Conservation (phyloP, 2,888 invertebrate genomes). For the Theretra japonica region DNA sequence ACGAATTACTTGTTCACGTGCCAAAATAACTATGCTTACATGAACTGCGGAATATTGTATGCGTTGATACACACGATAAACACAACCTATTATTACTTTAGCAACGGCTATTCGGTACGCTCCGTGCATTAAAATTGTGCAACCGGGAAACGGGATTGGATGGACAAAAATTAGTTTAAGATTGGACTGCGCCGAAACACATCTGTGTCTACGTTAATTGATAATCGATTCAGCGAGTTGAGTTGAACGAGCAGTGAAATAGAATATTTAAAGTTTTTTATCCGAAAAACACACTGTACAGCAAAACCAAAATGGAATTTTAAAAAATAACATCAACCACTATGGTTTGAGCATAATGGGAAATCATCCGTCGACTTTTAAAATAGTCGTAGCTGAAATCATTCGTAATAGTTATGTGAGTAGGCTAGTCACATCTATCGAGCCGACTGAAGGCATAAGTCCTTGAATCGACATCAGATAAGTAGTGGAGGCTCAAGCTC, state of each 20-base stretch:
- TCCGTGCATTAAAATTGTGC: constrained; percentile 6
- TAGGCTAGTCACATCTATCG: constrained; percentile 3
- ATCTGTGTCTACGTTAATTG: constrained; percentile 21
- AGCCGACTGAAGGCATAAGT: neutral
- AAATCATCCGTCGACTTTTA: neutral
- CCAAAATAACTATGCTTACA: constrained; percentile 22
- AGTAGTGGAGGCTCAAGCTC: constrained; percentile 19
- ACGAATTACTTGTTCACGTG: constrained; percentile 22
- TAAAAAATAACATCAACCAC: too few relatives aligned
- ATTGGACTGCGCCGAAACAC: constrained; percentile 12
- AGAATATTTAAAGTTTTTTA: neutral
- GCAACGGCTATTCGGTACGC: neutral
- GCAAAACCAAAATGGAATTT: too few relatives aligned
- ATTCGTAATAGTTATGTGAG: constrained; percentile 1
- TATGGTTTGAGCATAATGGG: too few relatives aligned
- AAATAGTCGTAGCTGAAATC: neutral
- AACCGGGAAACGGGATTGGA: neutral
- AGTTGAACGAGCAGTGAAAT: neutral
- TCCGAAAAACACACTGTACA: too few relatives aligned
- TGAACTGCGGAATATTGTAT: neutral
- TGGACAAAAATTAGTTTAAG: constrained; percentile 21
- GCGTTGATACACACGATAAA: neutral
- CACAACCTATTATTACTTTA: constrained; percentile 13
- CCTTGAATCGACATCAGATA: constrained; percentile 20
- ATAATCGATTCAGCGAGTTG: constrained; percentile 1